phyloP scores from a whole-genome alignment of 1,140 invertebrate species.

The Phymorhynchus buccinoides region DNA sequence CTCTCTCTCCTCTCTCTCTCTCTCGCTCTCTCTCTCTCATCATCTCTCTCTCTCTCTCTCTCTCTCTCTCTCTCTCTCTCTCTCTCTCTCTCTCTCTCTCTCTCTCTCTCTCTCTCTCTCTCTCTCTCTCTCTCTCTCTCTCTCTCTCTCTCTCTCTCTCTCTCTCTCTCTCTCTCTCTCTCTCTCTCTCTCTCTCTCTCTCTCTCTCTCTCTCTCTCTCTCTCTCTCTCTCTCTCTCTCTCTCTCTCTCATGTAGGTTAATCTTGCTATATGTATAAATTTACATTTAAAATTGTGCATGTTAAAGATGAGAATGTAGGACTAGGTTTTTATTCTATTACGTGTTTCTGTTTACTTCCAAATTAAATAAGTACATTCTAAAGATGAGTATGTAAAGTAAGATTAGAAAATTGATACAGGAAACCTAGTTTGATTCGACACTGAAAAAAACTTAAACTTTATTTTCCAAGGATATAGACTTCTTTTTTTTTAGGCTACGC shows the following conservation, averaged over 20 bases:
- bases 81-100: conserved; percentile 13
- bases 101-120: neutral
- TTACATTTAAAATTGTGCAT: neutral
- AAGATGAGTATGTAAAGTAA: too few relatives aligned
- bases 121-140: conserved; percentile 14
- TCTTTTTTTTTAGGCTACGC: neutral
- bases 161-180: conserved; percentile 2
- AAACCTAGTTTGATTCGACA: too few relatives aligned
- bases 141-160: conserved; percentile 17
- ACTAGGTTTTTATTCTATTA: neutral
- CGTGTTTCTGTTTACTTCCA: neutral
- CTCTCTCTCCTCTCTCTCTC: neutral
- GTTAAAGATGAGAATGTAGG: neutral
- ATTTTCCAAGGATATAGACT: too few relatives aligned
- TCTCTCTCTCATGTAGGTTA: neutral
- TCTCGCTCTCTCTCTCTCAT: neutral
- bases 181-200: conserved; percentile 4
- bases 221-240: neutral
- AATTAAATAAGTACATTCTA: too few relatives aligned
- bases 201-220: neutral
- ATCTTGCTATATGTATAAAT: neutral
- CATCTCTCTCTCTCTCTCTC: neutral
- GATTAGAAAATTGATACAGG: too few relatives aligned
- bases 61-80: conserved; percentile 14
- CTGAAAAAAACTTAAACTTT: too few relatives aligned